Base-by-base conservation (phyloP, 2,113 vertebrate species). In the Rhinopomastus cyanomelas region DNA sequence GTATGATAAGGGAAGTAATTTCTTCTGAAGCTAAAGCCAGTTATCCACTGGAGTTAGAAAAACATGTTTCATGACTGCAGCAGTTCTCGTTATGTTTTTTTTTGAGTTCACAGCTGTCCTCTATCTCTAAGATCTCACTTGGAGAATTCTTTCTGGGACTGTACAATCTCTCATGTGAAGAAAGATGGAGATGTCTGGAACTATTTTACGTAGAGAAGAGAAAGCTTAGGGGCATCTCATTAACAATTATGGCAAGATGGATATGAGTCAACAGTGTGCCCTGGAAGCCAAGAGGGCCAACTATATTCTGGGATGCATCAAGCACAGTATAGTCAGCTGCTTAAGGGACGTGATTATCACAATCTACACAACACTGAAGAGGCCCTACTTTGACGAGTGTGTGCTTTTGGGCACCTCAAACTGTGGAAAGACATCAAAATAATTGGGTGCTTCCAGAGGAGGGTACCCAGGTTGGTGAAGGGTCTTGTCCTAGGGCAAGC, bases 311-410 rank as follows among this genome's bases (percentile, higher is more conserved):
- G 22, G 22, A 8, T 25, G 23, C 57, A 60, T 60, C 34, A 60
- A 60, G 14, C 32, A 36, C 57, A 36, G 32, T 22, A 36, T 20
- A 60, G 20, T 32, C 32, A 60, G 57, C 32, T 10, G 14, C 9
- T 16, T 25, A 9, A 60, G 34, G 32, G 22, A 60, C 32, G 57
- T 36, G 32, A 60, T 25, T 60, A 14, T 59, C 56, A 20, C 21
- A 23, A 29, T 57, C 55, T 57, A 32, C 22, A 36, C 32, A 29
- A 60, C 19, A 20, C 42, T 51, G 29, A 19, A 23, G 34, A 0
- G 1, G 10, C 13, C 21, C 7, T 7, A 17, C 29, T 9, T 60
- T 0, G 1, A 26, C 26, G 30, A 5, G 22, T 48, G 7, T 57
- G 34, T 42, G 30, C 30, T 32, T 74, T 57, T 66, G 25, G 6